Conservation (phyloP, 2,797 vertebrate species). For the Malacoctenus gilli region DNA sequence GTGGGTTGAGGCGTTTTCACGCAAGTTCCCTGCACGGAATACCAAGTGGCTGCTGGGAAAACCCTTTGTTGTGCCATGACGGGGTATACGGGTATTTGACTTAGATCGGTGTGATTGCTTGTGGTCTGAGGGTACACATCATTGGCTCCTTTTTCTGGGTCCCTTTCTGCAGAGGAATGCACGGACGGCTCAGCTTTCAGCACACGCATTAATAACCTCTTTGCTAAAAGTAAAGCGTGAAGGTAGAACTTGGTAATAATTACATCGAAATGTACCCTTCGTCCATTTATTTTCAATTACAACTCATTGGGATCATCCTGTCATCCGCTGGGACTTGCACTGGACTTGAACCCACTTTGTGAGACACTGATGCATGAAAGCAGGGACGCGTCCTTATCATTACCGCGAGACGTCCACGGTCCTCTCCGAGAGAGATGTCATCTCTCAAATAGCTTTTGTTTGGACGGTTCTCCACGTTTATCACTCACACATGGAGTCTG, state of each 20-base stretch:
- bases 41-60: conserved; percentile 79
- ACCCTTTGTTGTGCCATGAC: conserved; percentile 73
- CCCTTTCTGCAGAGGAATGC: conserved; percentile 43
- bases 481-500: conserved; percentile 55
- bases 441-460: conserved; percentile 64
- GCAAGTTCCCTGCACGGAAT: conserved; percentile 73
- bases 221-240: conserved; percentile 1
- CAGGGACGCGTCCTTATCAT: conserved; percentile 56
- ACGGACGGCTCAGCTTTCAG: conserved; percentile 30
- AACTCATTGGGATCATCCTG: background rate
- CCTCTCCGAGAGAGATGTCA: conserved; percentile 62
- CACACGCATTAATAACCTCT: conserved; percentile 35
- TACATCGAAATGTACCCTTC: background rate
- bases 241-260: background rate
- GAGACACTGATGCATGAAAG: conserved; percentile 41
- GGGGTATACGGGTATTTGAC: conserved; percentile 82
- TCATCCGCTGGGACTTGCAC: conserved; percentile 6
- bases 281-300: too few relatives aligned
- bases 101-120: conserved; percentile 78
- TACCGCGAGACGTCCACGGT: conserved; percentile 50
- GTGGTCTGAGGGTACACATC: conserved; percentile 56
- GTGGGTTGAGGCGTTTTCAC: conserved; percentile 61
- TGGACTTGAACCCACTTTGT: conserved; percentile 25
- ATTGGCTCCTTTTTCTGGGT: conserved; percentile 21
- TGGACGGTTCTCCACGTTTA: conserved; percentile 66